A percentile compares a stretch with the other conserved stretches of the same genome.
phyloP scores from a whole-genome alignment of 2,113 vertebrate species.

The Shinisaurus crocodilurus region DNA sequence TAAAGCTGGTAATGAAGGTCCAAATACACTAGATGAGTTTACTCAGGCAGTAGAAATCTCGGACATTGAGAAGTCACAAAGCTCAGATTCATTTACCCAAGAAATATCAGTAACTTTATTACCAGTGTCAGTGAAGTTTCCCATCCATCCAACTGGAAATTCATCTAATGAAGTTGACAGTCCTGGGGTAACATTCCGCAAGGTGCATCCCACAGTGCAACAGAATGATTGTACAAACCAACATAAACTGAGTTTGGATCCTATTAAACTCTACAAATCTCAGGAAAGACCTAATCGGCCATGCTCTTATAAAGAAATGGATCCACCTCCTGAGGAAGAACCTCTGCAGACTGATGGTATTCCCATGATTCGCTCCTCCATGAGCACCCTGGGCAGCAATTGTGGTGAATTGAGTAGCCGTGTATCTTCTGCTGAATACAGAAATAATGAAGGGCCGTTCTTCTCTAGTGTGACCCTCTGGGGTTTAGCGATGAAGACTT shows the following conservation, averaged over 20 bases:
- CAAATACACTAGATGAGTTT: slow-evolving; percentile 22
- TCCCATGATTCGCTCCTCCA: slow-evolving; percentile 68
- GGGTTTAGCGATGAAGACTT: slow-evolving; percentile 93
- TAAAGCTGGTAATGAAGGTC: slow-evolving; percentile 57
- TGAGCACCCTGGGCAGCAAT: slow-evolving; percentile 73
- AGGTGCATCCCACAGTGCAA: slow-evolving; percentile 75
- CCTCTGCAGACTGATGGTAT: slow-evolving; percentile 54
- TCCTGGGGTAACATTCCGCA: slow-evolving; percentile 72
- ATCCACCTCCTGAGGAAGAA: slow-evolving; percentile 48
- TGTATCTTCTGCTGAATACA: slow-evolving; percentile 55
- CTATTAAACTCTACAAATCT: slow-evolving; percentile 75
- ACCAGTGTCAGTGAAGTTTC: slow-evolving; percentile 72
- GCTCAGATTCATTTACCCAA: slow-evolving; percentile 74
- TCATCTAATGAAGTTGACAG: slow-evolving; percentile 28
- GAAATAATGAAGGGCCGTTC: slow-evolving; percentile 84
- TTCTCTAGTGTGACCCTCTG: slow-evolving; percentile 92
- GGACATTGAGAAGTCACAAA: slow-evolving; percentile 68
- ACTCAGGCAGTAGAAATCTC: slow-evolving; percentile 53
- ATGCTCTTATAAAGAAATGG: slow-evolving; percentile 57
- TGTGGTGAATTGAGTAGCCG: slow-evolving; percentile 76
- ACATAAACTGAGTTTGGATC: slow-evolving; percentile 74
- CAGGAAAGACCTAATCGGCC: slow-evolving; percentile 42
- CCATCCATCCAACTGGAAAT: neutral
- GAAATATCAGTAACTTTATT: slow-evolving; percentile 62
- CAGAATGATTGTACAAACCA: slow-evolving; percentile 69